These are phyloP conservation scores for Craseonycteris thonglongyai DNA, from an alignment of 2,113 vertebrate species.

Conservation along the genomic window DNA sequence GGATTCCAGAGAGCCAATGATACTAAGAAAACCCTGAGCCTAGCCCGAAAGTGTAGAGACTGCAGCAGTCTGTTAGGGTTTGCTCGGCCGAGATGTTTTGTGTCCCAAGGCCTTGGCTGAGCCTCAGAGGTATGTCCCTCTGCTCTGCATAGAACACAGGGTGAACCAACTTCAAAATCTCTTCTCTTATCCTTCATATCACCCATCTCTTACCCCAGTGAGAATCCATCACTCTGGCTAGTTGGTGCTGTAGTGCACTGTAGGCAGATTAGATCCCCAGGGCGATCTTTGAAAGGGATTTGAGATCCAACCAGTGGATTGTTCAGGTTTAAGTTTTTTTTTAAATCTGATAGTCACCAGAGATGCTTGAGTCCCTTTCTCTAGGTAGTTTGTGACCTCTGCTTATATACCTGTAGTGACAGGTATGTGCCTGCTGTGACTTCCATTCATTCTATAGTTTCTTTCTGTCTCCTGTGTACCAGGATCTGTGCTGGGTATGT, in stretches of 20 bases:
- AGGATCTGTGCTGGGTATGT: neutral
- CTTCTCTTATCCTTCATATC: neutral
- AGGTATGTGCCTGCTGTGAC: neutral
- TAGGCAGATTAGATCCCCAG: neutral
- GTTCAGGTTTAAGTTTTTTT: neutral
- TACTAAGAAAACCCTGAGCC: neutral
- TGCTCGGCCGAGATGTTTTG: slow-evolving; percentile 81
- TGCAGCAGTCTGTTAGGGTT: slow-evolving; percentile 86
- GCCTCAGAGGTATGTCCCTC: slow-evolving; percentile 77
- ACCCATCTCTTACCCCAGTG: neutral
- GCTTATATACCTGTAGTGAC: neutral
- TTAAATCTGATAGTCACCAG: neutral
- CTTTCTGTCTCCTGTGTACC: neutral
- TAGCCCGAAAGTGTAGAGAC: slow-evolving; percentile 75
- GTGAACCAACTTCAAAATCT: slow-evolving; percentile 37
- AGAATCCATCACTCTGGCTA: neutral
- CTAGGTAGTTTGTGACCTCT: neutral
- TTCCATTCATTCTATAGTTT: neutral
- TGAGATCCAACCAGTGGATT: neutral
- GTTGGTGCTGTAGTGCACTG: neutral
- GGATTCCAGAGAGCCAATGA: neutral
- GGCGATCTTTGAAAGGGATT: neutral
- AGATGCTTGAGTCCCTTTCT: neutral
- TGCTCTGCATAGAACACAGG: neutral
- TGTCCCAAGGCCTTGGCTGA: slow-evolving; percentile 81